Evolutionary conservation across 2,888 invertebrate species (phyloP).

Genomic region (Conops quadrifasciatus): DNA sequence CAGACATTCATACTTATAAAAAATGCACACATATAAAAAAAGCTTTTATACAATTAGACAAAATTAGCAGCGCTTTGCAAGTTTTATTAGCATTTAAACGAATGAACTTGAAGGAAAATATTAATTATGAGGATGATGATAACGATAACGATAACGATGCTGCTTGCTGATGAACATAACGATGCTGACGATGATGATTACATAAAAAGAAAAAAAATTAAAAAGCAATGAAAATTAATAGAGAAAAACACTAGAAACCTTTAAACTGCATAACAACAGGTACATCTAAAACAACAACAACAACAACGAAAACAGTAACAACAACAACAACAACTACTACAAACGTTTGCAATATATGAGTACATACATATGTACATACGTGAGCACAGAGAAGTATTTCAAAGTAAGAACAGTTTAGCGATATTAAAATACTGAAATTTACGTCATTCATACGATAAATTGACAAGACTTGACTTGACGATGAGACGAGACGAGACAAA

Average conservation of each 20-base stretch:
- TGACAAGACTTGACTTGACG: too few species aligned
- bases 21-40: too few species aligned
- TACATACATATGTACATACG: background rate
- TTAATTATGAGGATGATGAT: background rate
- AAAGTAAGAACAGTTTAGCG: too few species aligned
- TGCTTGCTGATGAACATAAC: too few species aligned
- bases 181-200: background rate
- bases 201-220: background rate
- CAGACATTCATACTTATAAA: too few species aligned
- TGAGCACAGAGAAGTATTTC: background rate
- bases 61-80: constrained; percentile 3
- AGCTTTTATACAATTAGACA: background rate
- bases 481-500: too few species aligned
- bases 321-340: background rate
- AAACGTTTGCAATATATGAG: background rate
- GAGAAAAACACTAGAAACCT: background rate
- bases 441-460: too few species aligned
- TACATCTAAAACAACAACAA: constrained; percentile 12
- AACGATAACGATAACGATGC: background rate
- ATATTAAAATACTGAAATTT: too few species aligned
- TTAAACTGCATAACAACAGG: background rate
- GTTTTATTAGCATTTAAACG: constrained; percentile 20
- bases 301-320: background rate
- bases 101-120: constrained; percentile 29
- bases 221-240: background rate